Base-by-base conservation (phyloP, 2,113 vertebrate species). In the Gracilinanus agilis region DNA sequence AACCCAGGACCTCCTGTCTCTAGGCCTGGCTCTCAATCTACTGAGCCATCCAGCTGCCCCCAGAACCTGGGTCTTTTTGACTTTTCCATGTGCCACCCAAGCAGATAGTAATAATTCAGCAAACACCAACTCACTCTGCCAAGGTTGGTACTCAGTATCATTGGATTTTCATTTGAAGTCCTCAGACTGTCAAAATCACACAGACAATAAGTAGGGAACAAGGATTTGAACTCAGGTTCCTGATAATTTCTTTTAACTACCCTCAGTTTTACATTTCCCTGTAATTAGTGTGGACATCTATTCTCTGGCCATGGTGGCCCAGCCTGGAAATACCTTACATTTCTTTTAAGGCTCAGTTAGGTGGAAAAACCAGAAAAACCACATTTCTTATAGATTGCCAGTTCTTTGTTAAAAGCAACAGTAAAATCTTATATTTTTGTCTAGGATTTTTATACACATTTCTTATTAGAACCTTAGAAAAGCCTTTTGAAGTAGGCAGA, bases 121-220 rank as follows among this genome's bases (percentile, higher is more conserved):
- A 0, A 0, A 16, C 0, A 0, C 89, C 23, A 3, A 19, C 34
- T 55, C 10, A 55, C 7, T 16, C 54, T 3, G 0, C 13, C 25
- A 13, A 24, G 16, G 44, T 29, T 21, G 44, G 5, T 24, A 49
- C 29, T 94, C 8, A 67, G 53, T 8, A 2, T 34, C 44, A 54
- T 54, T 34, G 0, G 10, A 40, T 25, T 90, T 54, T 11, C 61
- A 93, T 93, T 53, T 89, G 58, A 9, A 27, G 54, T 24, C 0
- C 13, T 75, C 61, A 75, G 29, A n/a, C 34, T 83, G 34, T 83
- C n/a, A 40, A 0, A 34, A 16, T 40, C n/a, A 9, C 19, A 9
- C 1, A 23, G 16, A 83, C 21, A 83, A 21, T 40, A 83, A 83
- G n/a, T 40, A 2, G 23, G n/a, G n/a, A 23, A 7, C 67, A 83